Conservation (phyloP, 2,888 invertebrate genomes). For the Apeira syringaria region DNA sequence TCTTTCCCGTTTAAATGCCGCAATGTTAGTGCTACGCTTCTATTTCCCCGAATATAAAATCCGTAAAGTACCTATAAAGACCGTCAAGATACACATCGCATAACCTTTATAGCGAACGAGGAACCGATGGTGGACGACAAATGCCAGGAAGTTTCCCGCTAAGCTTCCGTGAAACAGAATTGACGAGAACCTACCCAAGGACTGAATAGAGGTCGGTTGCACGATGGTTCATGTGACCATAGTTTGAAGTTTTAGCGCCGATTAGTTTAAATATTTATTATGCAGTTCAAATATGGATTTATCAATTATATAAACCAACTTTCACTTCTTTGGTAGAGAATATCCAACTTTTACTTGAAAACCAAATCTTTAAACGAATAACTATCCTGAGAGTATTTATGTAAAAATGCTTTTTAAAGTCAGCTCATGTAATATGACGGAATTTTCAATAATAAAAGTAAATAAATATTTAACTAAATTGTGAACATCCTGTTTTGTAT, state of each 20-base stretch:
- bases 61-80: constrained; percentile 28
- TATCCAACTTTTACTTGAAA: no score
- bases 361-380: no score
- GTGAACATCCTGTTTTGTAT: no score
- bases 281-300: no score
- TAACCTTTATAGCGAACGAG: constrained; percentile 4
- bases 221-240: constrained; percentile 11
- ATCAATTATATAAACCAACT: no score
- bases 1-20: neutral
- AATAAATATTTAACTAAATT: no score
- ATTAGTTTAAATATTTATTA: no score
- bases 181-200: constrained; percentile 17
- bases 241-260: neutral
- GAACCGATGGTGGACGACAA: constrained; percentile 18
- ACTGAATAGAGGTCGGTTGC: constrained; percentile 13
- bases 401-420: no score
- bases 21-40: neutral
- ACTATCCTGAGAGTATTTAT: no score
- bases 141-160: constrained; percentile 11
- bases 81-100: constrained; percentile 15
- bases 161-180: constrained; percentile 21
- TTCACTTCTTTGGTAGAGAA: no score
- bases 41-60: neutral
- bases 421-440: no score
- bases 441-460: no score